phyloP scores from a whole-genome alignment of 1,140 invertebrate genomes.

The Pseudomyrmex cubaensis region DNA sequence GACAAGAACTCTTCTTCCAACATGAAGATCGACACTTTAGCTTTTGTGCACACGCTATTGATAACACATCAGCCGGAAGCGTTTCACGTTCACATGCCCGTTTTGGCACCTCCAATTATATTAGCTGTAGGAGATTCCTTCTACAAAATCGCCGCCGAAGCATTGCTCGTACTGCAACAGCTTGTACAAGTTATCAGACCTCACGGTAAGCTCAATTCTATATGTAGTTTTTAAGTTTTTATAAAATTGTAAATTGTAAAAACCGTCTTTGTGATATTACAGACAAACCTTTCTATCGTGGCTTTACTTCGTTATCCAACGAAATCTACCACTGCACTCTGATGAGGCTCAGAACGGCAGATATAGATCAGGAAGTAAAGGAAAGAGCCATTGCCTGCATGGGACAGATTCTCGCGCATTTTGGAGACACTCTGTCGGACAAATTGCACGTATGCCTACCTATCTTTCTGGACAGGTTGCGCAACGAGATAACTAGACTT shows the following conservation, averaged over 20 bases:
- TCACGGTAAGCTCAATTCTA: slow-evolving; percentile 86
- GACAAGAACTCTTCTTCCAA: slow-evolving; percentile 98
- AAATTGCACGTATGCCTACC: slow-evolving; percentile 95
- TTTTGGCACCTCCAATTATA: slow-evolving; percentile 95
- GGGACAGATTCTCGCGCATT: slow-evolving; percentile 97
- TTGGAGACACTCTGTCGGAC: slow-evolving; percentile 91
- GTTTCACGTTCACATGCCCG: slow-evolving; percentile 91
- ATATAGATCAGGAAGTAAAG: slow-evolving; percentile 99
- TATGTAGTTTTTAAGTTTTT: too few species aligned
- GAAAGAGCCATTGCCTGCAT: slow-evolving; percentile 98
- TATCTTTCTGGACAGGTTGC: slow-evolving; percentile 96
- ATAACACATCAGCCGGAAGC: slow-evolving; percentile 92
- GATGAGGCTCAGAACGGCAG: slow-evolving; percentile 95
- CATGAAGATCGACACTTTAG: slow-evolving; percentile 99
- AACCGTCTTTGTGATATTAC: slow-evolving; percentile 48
- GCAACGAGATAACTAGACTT: slow-evolving; percentile 98
- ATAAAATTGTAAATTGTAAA: neutral
- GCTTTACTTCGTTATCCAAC: slow-evolving; percentile 92
- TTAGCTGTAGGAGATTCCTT: slow-evolving; percentile 96
- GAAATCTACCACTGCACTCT: slow-evolving; percentile 95
- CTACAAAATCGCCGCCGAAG: slow-evolving; percentile 99
- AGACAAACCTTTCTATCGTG: slow-evolving; percentile 88
- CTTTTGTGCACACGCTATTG: slow-evolving; percentile 95
- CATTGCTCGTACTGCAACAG: slow-evolving; percentile 96
- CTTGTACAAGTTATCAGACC: slow-evolving; percentile 97